These are phyloP conservation scores for Strix uralensis DNA, from an alignment of 2,113 vertebrate genomes.

Conservation along the genomic window DNA sequence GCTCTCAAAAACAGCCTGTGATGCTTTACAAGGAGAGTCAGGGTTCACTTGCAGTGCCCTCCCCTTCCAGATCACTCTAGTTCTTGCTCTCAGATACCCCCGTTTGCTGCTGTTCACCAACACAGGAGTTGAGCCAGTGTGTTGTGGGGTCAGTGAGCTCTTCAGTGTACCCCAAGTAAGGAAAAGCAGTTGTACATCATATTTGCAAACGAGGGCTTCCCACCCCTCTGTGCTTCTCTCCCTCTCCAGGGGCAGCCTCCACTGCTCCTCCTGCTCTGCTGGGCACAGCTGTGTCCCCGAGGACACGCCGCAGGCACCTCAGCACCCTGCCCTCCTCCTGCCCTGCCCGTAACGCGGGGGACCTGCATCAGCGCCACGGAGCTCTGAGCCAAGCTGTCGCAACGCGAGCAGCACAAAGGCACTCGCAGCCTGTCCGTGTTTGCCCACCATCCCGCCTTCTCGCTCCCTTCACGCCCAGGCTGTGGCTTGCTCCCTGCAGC, in stretches of 20 bases:
- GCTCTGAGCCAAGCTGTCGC: neutral
- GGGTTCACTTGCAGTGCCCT: no score
- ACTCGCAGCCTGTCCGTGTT: neutral
- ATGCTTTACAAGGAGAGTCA: neutral
- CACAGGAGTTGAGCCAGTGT: neutral
- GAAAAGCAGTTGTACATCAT: neutral
- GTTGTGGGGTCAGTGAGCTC: neutral
- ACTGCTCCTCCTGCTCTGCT: neutral
- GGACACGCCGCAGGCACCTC: neutral
- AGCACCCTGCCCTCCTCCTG: neutral
- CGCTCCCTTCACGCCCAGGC: neutral
- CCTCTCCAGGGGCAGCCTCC: neutral
- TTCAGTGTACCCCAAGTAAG: neutral
- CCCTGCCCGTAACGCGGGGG: neutral
- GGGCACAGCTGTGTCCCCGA: neutral
- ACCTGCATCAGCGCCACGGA: neutral
- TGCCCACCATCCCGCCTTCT: neutral
- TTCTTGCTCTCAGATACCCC: neutral
- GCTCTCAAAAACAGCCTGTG: accelerated
- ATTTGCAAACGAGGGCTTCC: neutral
- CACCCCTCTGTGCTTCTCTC: neutral
- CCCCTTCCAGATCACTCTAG: neutral
- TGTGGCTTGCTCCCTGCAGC: neutral
- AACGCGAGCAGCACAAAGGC: neutral
- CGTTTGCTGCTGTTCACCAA: neutral